Base-by-base conservation (phyloP, 2,113 vertebrate species). In the Etia nguti region DNA sequence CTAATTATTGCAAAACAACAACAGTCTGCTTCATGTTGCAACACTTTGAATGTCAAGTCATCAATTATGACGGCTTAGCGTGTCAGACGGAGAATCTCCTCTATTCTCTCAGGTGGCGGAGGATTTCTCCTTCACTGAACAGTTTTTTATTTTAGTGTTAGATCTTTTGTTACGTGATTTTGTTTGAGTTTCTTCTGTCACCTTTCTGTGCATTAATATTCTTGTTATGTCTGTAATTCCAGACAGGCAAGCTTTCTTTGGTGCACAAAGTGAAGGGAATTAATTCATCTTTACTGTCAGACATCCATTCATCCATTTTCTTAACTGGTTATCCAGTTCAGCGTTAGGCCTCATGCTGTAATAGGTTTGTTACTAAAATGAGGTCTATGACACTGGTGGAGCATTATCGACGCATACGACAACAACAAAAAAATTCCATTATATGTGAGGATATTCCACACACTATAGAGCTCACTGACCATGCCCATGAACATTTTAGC, bases 1-100 rank as follows among this genome's bases (percentile, higher is more conserved):
- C 18, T 52, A 77, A 77, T 77, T 52, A 77, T n/a, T 34, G 26
- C 73, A 77, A 52, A 77, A 77, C 73, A 77, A 52, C 26, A 77
- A 77, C 73, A 77, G 46, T 77, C 73, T 52, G 73, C 26, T 52
- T n/a, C 73, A 11, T 77, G 73, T 34, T 52, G 73, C 26, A 52
- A 34, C 26, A 50, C 46, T 77, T 29, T 4, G 9, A 77, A 52
- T 31, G 73, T 52, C 73, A 77, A 31, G 46, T 52, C 26, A n/a
- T 77, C 26, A 77, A 13, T 77, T 77, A 77, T 77, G 26, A 52
- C 0, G 18, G 26, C 26, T 77, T 77, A 77, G 18, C 4, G 5
- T 52, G 73, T 77, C 73, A 77, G 73, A 77, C 18, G 48, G 46
- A 34, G 73, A 77, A 52, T 52, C 73, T 34, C 18, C 46, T 77